A percentile compares a stretch with the other conserved stretches of the same genome.
Conservation (phyloP, 2,797 vertebrate genomes). For the Semotilus atromaculatus region DNA sequence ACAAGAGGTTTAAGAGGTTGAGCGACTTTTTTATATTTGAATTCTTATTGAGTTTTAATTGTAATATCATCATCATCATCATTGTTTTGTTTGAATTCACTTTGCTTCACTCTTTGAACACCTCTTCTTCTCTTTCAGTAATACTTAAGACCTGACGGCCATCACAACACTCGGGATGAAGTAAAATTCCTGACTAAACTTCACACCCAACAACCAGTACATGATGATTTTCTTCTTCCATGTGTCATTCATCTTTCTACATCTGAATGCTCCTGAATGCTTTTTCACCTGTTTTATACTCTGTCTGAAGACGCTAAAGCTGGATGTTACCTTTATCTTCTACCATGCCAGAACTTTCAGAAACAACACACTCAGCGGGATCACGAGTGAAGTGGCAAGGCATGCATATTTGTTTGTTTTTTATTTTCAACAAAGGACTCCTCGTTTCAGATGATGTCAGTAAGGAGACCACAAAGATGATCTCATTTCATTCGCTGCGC, state of each 20-base stretch:
- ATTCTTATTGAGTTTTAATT: background rate
- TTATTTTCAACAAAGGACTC: slow-evolving; percentile 20
- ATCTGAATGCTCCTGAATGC: slow-evolving; percentile 37
- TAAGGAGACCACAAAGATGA: slow-evolving; percentile 17
- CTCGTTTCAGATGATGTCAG: slow-evolving; percentile 44
- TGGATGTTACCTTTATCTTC: slow-evolving; percentile 21
- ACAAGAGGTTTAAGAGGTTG: background rate
- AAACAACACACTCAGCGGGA: slow-evolving; percentile 44
- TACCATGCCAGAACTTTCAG: slow-evolving; percentile 19
- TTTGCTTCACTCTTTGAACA: slow-evolving; percentile 2
- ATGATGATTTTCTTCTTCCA: slow-evolving; percentile 21
- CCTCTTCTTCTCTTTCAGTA: slow-evolving; percentile 63
- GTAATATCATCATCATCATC: background rate
- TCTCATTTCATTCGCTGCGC: slow-evolving; percentile 34
- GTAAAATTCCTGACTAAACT: slow-evolving; percentile 22
- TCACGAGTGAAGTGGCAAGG: slow-evolving; percentile 30
- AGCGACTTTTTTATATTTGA: background rate
- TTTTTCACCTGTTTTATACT: slow-evolving; percentile 52
- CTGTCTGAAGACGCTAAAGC: slow-evolving; percentile 32
- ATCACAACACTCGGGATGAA: slow-evolving; percentile 15
- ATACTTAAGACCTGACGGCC: slow-evolving; percentile 76
- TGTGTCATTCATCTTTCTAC: slow-evolving; percentile 33
- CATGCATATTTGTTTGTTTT: slow-evolving; percentile 20
- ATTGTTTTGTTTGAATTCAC: background rate
- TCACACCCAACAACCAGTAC: slow-evolving; percentile 40